A percentile compares a stretch with the other conserved stretches of the same genome.
phyloP scores from a whole-genome alignment of 1,140 invertebrate species.

The Adoxophyes honmai region DNA sequence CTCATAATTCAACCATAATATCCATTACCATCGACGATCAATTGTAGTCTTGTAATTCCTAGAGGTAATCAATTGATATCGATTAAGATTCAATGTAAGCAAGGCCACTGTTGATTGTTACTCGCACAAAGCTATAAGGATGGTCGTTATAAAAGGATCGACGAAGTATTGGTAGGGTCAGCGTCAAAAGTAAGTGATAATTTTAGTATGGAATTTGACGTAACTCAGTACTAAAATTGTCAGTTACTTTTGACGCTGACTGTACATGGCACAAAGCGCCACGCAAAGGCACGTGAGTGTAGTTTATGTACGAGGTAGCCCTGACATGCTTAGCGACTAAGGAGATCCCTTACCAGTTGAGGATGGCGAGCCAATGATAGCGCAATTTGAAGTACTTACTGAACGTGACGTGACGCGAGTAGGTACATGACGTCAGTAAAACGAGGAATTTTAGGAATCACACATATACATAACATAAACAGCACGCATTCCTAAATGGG shows the following conservation, averaged over 20 bases:
- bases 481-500: too few species aligned
- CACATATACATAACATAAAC: too few species aligned
- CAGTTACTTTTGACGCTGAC: too few species aligned
- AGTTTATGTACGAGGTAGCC: constrained; percentile 36
- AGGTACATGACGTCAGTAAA: too few species aligned
- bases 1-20: too few species aligned
- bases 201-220: too few species aligned
- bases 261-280: constrained; percentile 11
- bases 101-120: constrained; percentile 6
- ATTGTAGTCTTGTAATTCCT: background rate
- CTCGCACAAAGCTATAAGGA: constrained; percentile 5
- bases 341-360: constrained; percentile 32
- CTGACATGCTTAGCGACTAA: constrained; percentile 52
- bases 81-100: constrained; percentile 15
- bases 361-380: too few species aligned
- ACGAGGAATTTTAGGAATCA: too few species aligned
- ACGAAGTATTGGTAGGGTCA: constrained; percentile 6
- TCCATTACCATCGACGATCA: too few species aligned
- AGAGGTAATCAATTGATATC: constrained; percentile 11
- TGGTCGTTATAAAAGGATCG: background rate
- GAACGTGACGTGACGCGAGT: constrained; percentile 14
- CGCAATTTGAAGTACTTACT: background rate
- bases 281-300: background rate
- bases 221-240: too few species aligned
- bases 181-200: too few species aligned